Base-by-base conservation (phyloP, 2,888 invertebrate genomes). In the Melikaiella ostensackeni region DNA sequence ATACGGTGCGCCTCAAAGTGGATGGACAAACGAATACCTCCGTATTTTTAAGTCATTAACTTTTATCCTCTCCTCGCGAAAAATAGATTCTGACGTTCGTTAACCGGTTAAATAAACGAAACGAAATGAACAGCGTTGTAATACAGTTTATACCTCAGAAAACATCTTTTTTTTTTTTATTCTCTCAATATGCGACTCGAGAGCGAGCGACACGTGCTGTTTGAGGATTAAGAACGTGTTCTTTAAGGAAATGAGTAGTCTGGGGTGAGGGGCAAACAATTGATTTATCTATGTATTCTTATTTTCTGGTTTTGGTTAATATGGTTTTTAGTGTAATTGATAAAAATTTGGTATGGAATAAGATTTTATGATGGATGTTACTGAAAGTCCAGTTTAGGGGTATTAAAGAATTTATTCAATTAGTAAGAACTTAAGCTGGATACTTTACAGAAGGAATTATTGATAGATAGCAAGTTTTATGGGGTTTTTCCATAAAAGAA, bases 11-110 rank as follows among this genome's bases (percentile, higher is more conserved):
- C 70, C 30, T 70, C 70, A 50, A 70, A 70, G 50, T 70, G 50
- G 27, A 50, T 33, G 30, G 30, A 70, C 70, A 50, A 70, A 70
- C 30, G 70, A 70, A 70, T 70, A 70, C 30, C 70, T 70, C 46
- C 50, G 70, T 50, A 33, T 70, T 70, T 70, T 70, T 33, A 50
- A 70, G 50, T 70, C 70, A 70, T 70, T 70, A 70, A 70, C 30
- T 50, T 50, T 70, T 21, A 30, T 50, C 50, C 7, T 27, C 30
- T 70, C 16, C 42, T 70, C 27, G 50, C 70, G 70, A 19, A 70
- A 70, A 70, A 27, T 30, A 70, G 42, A 63, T 35, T 63, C n/a
- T 11, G 63, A 19, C 21, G 11, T 35, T 63, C n/a, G 21, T 63
- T 63, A 63, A 63, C 11, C 1, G 35, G n/a, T 35, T 35, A 63